These are phyloP conservation scores for Grallaria varia DNA, from an alignment of 2,113 vertebrate species.

Conservation along the genomic window DNA sequence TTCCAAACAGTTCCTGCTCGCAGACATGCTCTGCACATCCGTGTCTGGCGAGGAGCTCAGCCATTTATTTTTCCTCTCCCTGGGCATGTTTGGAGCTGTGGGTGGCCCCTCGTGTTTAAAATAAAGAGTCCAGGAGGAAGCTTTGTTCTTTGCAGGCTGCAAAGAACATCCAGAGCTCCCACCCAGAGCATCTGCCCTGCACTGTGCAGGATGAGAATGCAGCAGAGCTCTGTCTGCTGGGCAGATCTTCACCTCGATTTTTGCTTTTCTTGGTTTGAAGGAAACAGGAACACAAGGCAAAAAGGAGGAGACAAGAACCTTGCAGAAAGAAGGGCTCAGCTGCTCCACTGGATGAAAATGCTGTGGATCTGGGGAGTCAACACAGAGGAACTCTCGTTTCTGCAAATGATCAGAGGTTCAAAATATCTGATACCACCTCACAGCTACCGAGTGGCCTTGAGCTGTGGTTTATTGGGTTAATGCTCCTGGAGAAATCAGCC, in stretches of 20 bases:
- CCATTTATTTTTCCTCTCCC: conserved; percentile 87
- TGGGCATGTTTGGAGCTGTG: conserved; percentile 77
- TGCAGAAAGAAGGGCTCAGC: neutral
- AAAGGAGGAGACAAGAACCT: neutral
- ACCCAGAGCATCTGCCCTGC: conserved; percentile 69
- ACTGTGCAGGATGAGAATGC: conserved; percentile 23
- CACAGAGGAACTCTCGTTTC: neutral
- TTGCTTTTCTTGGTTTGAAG: neutral
- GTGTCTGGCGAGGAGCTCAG: conserved; percentile 69
- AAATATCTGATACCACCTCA: neutral
- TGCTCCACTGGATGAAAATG: neutral
- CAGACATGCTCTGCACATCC: conserved; percentile 45
- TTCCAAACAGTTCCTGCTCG: conserved; percentile 15
- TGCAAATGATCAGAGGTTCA: neutral
- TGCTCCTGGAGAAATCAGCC: neutral
- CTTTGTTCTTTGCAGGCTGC: conserved; percentile 69
- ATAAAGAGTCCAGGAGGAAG: conserved; percentile 76
- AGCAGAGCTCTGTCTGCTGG: neutral
- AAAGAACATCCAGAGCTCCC: too few species aligned
- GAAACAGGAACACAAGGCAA: neutral
- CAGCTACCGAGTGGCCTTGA: neutral
- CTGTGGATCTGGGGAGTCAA: neutral
- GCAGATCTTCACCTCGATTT: neutral
- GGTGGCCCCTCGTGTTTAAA: conserved; percentile 85
- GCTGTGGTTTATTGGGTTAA: neutral